A percentile compares a stretch with the other conserved stretches of the same genome.
phyloP scores from a whole-genome alignment of 2,888 invertebrate genomes.

The Scaptomyza reducta region DNA sequence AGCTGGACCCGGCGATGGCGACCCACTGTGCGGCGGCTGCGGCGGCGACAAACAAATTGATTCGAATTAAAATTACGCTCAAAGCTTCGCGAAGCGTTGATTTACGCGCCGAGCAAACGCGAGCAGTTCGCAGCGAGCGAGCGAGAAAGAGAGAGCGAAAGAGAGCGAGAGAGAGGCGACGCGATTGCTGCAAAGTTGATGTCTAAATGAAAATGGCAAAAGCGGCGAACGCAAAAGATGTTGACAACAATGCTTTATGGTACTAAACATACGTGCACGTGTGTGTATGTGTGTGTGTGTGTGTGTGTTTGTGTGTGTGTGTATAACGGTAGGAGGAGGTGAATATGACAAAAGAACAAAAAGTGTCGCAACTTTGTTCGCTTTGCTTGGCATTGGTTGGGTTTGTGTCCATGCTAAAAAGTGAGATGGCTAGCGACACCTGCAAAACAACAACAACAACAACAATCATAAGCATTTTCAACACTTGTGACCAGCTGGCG shows the following conservation, averaged over 20 bases:
- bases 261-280: conserved; percentile 3
- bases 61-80: conserved; percentile 76
- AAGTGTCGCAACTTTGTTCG: conserved; percentile 60
- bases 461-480: conserved; percentile 56
- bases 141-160: not conserved
- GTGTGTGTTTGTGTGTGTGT: conserved; percentile 31
- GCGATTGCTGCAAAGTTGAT: conserved; percentile 59
- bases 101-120: conserved; percentile 51
- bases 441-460: conserved; percentile 50
- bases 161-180: conserved; percentile 14
- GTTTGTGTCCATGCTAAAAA: conserved; percentile 71
- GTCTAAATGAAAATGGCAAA: conserved; percentile 67
- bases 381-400: conserved; percentile 40
- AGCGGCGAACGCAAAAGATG: conserved; percentile 85
- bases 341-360: too few relatives aligned
- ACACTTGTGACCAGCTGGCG: conserved; percentile 63
- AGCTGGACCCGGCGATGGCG: conserved; percentile 27
- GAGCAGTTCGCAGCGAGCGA: not conserved
- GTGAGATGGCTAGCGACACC: conserved; percentile 75
- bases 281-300: conserved; percentile 16
- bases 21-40: conserved; percentile 69
- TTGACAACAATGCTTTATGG: conserved; percentile 17
- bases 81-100: conserved; percentile 52
- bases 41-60: conserved; percentile 79
- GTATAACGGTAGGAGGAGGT: too few relatives aligned